phyloP scores from a whole-genome alignment of 2,113 vertebrate species.

The Platanista minor region DNA sequence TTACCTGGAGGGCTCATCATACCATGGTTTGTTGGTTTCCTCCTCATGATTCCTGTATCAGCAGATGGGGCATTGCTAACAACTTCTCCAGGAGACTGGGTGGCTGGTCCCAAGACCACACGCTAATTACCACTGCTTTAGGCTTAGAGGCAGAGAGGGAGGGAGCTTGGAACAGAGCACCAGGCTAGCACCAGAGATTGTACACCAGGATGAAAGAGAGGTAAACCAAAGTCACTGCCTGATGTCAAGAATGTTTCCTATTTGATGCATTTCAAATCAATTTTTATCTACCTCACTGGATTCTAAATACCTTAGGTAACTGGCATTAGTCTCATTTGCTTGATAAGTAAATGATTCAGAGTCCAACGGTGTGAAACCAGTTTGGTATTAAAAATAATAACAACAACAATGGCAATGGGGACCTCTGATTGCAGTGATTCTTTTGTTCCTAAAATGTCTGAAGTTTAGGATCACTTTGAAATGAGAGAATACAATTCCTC shows the following conservation, averaged over 20 bases:
- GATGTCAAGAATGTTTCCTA: not conserved
- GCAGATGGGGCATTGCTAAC: not conserved
- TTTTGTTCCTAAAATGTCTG: not conserved
- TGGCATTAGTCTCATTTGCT: not conserved
- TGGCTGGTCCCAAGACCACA: not conserved
- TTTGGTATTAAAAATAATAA: not conserved
- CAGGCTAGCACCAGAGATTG: no score
- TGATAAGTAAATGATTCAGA: not conserved
- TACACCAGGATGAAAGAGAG: not conserved
- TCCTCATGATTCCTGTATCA: not conserved
- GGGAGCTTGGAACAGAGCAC: not conserved
- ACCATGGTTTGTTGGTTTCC: no score
- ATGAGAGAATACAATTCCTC: not conserved
- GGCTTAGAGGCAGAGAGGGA: no score
- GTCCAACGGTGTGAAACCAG: not conserved
- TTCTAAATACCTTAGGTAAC: not conserved
- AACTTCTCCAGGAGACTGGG: not conserved
- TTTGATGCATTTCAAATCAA: not conserved
- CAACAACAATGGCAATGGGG: not conserved
- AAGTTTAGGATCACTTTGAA: not conserved
- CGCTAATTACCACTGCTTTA: not conserved
- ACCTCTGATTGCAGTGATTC: not conserved
- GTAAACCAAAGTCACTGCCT: not conserved
- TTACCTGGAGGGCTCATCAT: not conserved
- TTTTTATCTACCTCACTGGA: not conserved